Percentiles rank a stretch among this genome's conserved stretches.
phyloP scores from a whole-genome alignment of 2,113 vertebrate species.

The Phylloscopus whistleri region DNA sequence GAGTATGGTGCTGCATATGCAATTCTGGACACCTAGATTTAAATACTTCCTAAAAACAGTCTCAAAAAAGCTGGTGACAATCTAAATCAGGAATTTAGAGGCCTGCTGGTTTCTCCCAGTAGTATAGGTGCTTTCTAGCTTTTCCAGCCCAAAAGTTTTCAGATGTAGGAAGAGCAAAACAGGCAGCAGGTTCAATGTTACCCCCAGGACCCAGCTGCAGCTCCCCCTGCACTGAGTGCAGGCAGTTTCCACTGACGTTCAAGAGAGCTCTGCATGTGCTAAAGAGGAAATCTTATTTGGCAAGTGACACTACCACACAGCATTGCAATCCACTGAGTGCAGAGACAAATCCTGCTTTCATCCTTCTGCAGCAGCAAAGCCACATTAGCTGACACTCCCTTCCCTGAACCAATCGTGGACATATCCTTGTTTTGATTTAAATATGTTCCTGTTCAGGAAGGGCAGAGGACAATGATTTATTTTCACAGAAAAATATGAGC shows the following conservation, averaged over 20 bases:
- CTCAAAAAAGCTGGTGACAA: neutral
- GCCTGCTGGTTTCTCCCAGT: neutral
- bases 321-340: constrained; percentile 50
- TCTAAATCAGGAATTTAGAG: neutral
- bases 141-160: neutral
- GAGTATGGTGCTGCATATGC: neutral
- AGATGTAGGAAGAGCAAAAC: neutral
- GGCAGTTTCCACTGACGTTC: neutral
- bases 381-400: neutral
- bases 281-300: constrained; percentile 27
- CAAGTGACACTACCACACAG: constrained; percentile 4
- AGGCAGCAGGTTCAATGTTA: neutral
- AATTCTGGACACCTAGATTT: neutral
- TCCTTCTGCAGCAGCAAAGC: neutral
- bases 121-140: neutral
- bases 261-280: neutral
- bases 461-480: constrained; percentile 20
- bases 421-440: constrained; percentile 7
- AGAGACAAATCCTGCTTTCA: constrained; percentile 32
- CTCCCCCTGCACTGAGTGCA: neutral
- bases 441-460: neutral
- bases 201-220: neutral
- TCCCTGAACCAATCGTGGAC: neutral
- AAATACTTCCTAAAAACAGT: neutral
- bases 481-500: neutral